These are phyloP conservation scores for Luffia ferchaultella DNA, from an alignment of 2,888 invertebrate genomes.

Conservation along the genomic window DNA sequence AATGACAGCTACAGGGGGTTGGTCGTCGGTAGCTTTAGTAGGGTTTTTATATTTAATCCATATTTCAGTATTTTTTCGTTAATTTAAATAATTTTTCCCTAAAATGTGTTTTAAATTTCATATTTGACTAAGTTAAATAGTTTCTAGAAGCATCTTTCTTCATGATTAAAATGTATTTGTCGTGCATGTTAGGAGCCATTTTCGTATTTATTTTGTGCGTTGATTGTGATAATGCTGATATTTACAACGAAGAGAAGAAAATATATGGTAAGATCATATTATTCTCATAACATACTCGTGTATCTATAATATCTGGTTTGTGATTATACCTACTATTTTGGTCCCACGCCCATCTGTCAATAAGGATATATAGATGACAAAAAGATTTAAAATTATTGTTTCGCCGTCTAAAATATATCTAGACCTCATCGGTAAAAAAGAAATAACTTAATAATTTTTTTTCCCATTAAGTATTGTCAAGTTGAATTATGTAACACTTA, in stretches of 20 bases:
- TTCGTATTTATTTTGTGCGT: slow-evolving; percentile 65
- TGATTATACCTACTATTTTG: background rate
- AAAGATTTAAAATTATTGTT: background rate
- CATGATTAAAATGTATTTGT: slow-evolving; percentile 50
- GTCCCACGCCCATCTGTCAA: slow-evolving; percentile 6
- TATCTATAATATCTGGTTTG: background rate
- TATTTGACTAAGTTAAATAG: background rate
- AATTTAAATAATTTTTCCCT: background rate
- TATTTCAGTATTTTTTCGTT: background rate
- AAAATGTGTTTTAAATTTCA: background rate
- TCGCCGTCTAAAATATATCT: no score
- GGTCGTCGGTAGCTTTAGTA: background rate
- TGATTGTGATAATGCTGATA: slow-evolving; percentile 60
- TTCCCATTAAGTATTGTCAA: no score
- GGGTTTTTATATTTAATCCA: background rate
- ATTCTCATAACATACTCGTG: background rate
- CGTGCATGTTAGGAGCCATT: slow-evolving; percentile 61
- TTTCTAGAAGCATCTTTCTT: background rate
- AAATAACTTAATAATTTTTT: no score
- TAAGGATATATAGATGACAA: slow-evolving; percentile 1
- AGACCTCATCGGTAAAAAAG: no score
- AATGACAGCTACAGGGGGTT: background rate
- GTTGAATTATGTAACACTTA: no score
- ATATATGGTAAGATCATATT: slow-evolving; percentile 46
- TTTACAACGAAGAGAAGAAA: slow-evolving; percentile 58